These are phyloP conservation scores for Heliconius eleuchia DNA, from an alignment of 1,140 invertebrate genomes.

Conservation along the genomic window DNA sequence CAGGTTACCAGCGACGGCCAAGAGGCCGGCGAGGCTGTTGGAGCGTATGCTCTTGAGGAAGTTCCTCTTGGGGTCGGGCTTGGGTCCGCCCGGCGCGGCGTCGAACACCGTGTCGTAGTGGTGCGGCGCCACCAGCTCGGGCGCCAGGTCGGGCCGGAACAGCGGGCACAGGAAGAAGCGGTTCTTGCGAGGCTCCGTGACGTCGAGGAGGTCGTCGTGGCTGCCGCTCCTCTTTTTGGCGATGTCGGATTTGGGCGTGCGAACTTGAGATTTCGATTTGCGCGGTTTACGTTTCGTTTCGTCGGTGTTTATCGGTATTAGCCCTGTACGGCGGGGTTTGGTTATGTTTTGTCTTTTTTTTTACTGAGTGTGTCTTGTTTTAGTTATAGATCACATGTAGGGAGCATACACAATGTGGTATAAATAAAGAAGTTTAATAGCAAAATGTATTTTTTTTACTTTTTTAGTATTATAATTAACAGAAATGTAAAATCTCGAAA, in stretches of 20 bases:
- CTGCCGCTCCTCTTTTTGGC: slow-evolving; percentile 59
- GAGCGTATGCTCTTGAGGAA: slow-evolving; percentile 64
- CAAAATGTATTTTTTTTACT: too few species aligned
- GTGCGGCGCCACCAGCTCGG: slow-evolving; percentile 48
- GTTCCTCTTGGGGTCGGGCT: slow-evolving; percentile 54
- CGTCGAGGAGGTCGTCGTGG: slow-evolving; percentile 68
- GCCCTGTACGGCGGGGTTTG: slow-evolving; percentile 27
- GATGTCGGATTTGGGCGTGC: slow-evolving; percentile 43
- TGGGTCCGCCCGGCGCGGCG: slow-evolving; percentile 34
- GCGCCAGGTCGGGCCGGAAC: slow-evolving; percentile 60
- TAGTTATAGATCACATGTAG: background rate
- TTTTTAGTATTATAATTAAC: too few species aligned
- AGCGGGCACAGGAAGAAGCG: slow-evolving; percentile 45
- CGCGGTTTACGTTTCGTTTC: slow-evolving; percentile 53
- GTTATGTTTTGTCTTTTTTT: background rate
- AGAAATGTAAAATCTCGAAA: too few species aligned
- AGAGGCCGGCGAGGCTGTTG: slow-evolving; percentile 60
- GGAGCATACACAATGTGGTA: background rate
- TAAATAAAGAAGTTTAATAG: background rate
- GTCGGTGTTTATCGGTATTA: slow-evolving; percentile 42
- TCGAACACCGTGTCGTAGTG: slow-evolving; percentile 70
- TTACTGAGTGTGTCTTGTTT: background rate
- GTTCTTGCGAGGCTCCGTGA: slow-evolving; percentile 47
- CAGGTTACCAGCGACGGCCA: slow-evolving; percentile 54
- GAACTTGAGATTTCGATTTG: slow-evolving; percentile 62